Evolutionary conservation across 64 coral and sea anemone species (phyloP).

Genomic region (Dendrophyllia cribrosa): DNA sequence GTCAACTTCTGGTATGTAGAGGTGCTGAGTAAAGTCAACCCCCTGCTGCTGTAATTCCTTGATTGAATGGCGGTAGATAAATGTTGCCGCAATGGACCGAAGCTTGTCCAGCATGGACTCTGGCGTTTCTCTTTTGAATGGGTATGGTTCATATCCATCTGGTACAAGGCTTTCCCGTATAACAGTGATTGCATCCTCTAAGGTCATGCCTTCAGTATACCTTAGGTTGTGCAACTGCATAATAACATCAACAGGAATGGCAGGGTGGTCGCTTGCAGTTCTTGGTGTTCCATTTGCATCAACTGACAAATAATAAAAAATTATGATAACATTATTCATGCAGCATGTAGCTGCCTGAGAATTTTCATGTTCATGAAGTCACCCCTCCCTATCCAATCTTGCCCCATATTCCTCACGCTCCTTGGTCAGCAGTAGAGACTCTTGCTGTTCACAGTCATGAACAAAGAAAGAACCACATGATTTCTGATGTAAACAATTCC

Average conservation of each 20-base stretch:
- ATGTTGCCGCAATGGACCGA: conserved; percentile 27
- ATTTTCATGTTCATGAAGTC: no score
- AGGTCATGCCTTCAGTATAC: background rate
- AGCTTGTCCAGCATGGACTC: conserved; percentile 49
- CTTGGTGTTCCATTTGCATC: background rate
- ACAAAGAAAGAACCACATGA: no score
- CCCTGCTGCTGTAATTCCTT: conserved; percentile 27
- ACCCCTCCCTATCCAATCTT: no score
- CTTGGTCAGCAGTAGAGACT: no score
- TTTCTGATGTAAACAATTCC: no score
- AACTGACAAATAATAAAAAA: background rate
- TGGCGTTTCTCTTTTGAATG: conserved; percentile 32
- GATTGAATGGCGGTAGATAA: background rate
- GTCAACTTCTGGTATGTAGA: conserved; percentile 68
- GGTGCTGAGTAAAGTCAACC: conserved; percentile 42
- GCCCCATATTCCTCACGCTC: no score
- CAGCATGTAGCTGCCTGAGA: no score
- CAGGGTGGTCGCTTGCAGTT: background rate
- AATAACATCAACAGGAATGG: conserved; percentile 25
- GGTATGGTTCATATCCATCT: conserved; percentile 42
- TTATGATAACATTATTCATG: background rate
- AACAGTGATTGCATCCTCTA: conserved; percentile 43
- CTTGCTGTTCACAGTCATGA: no score
- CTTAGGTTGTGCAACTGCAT: conserved; percentile 11
- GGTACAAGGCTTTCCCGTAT: conserved; percentile 48